phyloP scores from a whole-genome alignment of 2,888 invertebrate genomes.

The Endomychus coccineus region DNA sequence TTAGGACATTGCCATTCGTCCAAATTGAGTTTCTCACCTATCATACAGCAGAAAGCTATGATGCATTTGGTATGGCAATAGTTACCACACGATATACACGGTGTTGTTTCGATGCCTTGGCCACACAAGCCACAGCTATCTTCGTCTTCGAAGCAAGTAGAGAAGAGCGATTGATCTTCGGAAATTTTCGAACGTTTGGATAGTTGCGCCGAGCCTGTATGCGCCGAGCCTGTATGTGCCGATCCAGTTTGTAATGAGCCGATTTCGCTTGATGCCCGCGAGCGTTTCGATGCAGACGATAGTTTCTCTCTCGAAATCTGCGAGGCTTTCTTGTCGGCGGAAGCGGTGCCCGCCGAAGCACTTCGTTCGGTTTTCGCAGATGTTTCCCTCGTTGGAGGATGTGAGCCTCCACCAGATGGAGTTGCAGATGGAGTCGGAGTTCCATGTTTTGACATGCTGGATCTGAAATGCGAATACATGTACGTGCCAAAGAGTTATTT shows the following conservation, averaged over 20 bases:
- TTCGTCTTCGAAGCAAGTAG: constrained; percentile 1
- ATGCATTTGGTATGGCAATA: constrained; percentile 8
- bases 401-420: too few species aligned
- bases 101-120: constrained; percentile 4
- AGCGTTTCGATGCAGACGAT: too few species aligned
- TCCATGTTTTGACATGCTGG: too few species aligned
- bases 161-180: constrained; percentile 6
- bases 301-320: too few species aligned
- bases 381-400: too few species aligned
- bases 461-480: too few species aligned
- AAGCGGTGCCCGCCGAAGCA: too few species aligned
- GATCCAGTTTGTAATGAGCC: not conserved
- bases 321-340: too few species aligned
- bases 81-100: constrained; percentile 3
- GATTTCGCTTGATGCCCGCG: too few species aligned
- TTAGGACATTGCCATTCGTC: constrained; percentile 7
- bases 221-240: not conserved
- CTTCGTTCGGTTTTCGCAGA: too few species aligned
- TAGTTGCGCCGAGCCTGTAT: constrained; percentile 1
- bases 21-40: constrained; percentile 3
- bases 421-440: too few species aligned
- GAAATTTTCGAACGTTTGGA: constrained; percentile 9
- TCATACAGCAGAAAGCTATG: constrained; percentile 9
- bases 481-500: too few species aligned
- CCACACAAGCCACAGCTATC: constrained; percentile 9